A percentile compares a stretch with the other conserved stretches of the same genome.
phyloP scores from a whole-genome alignment of 1,140 invertebrate species.

The Condylostylus longicornis region DNA sequence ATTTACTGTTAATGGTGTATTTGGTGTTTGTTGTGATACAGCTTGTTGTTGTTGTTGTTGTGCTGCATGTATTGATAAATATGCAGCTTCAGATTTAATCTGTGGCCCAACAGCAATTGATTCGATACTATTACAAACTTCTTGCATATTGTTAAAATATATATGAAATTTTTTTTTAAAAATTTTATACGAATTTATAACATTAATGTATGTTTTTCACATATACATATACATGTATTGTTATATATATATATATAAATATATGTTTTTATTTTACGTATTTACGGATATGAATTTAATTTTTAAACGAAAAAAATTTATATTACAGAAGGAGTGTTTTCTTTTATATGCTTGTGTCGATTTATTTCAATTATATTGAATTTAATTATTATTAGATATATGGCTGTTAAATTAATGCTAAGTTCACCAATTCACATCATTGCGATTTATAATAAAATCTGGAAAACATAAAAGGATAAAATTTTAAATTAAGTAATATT shows the following conservation, averaged over 20 bases:
- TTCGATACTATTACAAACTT: slow-evolving; percentile 29
- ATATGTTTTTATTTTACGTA: slow-evolving; percentile 7
- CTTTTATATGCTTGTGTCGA: too few species aligned
- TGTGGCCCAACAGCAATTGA: slow-evolving; percentile 29
- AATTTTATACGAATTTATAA: not conserved
- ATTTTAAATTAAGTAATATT: too few species aligned
- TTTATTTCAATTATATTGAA: too few species aligned
- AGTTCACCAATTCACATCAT: too few species aligned
- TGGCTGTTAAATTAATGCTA: too few species aligned
- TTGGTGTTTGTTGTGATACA: slow-evolving; percentile 5
- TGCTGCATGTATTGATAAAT: slow-evolving; percentile 27
- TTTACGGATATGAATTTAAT: too few species aligned
- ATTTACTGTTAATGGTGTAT: slow-evolving; percentile 19
- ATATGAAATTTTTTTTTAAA: not conserved
- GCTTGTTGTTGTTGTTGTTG: slow-evolving; percentile 10
- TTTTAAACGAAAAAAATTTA: too few species aligned
- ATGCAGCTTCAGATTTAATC: slow-evolving; percentile 28
- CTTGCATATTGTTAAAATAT: slow-evolving; percentile 19
- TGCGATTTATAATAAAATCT: too few species aligned
- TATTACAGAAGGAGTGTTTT: too few species aligned
- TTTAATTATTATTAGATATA: too few species aligned
- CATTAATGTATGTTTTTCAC: slow-evolving; percentile 13
- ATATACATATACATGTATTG: slow-evolving; percentile 8
- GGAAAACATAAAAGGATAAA: too few species aligned
- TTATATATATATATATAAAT: slow-evolving; percentile 10